Conservation (phyloP, 1,140 invertebrate species). For the Drosophila insularis region DNA sequence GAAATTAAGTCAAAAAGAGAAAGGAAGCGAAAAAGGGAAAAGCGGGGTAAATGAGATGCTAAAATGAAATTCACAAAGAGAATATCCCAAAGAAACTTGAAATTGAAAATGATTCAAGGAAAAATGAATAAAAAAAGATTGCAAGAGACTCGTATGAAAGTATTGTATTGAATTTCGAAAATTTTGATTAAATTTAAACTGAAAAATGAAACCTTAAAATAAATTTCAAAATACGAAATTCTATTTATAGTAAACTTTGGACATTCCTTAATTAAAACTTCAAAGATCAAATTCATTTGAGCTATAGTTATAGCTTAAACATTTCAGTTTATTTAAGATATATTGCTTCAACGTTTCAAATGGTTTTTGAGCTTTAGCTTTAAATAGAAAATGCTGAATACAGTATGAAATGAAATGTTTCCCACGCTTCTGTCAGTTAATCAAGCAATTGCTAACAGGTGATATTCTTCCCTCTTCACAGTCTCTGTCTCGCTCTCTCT, state of each 20-base stretch:
- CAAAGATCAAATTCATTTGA: too few relatives aligned
- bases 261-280: too few relatives aligned
- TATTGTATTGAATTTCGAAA: neutral
- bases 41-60: neutral
- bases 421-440: conserved; percentile 6
- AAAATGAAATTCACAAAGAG: neutral
- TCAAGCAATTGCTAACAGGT: neutral
- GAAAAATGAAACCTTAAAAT: too few relatives aligned
- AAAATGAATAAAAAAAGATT: neutral
- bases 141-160: neutral
- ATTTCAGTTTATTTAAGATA: too few relatives aligned
- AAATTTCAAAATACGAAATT: neutral
- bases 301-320: too few relatives aligned
- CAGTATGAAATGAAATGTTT: neutral
- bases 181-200: neutral
- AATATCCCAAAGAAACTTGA: neutral
- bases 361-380: neutral
- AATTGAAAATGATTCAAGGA: neutral
- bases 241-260: too few relatives aligned
- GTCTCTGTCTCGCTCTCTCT: neutral
- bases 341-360: too few relatives aligned
- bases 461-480: neutral
- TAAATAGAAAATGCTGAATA: neutral
- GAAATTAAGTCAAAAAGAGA: conserved; percentile 2
- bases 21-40: neutral